Conservation (phyloP, 2,888 invertebrate genomes). For the Parascotia fuliginaria region DNA sequence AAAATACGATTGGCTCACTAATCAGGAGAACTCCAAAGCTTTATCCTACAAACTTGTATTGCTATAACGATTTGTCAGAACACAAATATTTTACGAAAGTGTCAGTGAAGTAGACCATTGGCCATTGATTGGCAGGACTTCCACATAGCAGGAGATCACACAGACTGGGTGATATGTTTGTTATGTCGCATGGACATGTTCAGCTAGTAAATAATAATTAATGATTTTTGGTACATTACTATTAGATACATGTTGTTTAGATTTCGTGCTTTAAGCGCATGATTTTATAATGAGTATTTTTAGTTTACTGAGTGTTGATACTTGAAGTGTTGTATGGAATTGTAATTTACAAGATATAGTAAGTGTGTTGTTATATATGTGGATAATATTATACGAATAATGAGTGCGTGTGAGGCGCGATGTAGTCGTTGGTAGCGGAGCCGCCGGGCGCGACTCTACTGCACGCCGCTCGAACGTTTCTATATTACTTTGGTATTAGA, state of each 20-base stretch:
- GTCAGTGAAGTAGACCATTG: neutral
- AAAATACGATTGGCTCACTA: neutral
- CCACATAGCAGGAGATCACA: too few relatives aligned
- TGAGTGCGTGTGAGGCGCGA: slow-evolving; percentile 41
- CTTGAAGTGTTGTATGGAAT: slow-evolving; percentile 71
- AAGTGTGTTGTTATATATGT: slow-evolving; percentile 49
- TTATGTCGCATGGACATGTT: neutral
- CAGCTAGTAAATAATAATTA: neutral
- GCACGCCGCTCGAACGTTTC: too few relatives aligned
- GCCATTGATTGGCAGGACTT: neutral
- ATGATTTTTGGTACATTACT: slow-evolving; percentile 50
- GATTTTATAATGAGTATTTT: slow-evolving; percentile 73
- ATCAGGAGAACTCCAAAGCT: neutral
- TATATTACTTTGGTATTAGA: slow-evolving; percentile 21
- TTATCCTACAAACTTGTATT: too few relatives aligned
- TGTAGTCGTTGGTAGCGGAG: too few relatives aligned
- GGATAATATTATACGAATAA: slow-evolving; percentile 44
- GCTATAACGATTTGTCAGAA: too few relatives aligned
- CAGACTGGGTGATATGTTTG: neutral
- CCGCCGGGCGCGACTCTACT: too few relatives aligned
- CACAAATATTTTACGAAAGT: too few relatives aligned
- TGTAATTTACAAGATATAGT: slow-evolving; percentile 60
- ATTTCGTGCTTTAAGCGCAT: slow-evolving; percentile 81
- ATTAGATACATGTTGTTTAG: slow-evolving; percentile 64
- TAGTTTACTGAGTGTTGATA: slow-evolving; percentile 68